phyloP scores from a whole-genome alignment of 2,797 vertebrate species.

The Enoplosus armatus region DNA sequence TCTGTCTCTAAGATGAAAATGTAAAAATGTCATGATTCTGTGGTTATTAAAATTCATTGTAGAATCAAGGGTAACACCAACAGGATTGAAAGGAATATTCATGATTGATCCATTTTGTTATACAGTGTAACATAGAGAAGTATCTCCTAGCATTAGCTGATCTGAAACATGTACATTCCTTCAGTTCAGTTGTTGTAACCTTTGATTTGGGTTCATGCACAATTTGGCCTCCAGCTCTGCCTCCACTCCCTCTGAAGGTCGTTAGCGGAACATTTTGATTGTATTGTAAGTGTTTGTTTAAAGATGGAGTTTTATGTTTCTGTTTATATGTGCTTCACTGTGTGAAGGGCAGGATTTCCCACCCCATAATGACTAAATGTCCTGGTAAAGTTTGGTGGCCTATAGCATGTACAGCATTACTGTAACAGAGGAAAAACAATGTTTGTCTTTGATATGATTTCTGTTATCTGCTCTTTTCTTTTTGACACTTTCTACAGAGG shows the following conservation, averaged over 20 bases:
- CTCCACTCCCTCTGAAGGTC: background rate
- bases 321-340: background rate
- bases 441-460: background rate
- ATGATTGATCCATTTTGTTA: background rate
- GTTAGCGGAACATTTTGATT: background rate
- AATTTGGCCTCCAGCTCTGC: background rate
- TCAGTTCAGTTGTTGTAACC: background rate
- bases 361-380: background rate
- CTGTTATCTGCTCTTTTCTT: conserved; percentile 1
- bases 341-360: background rate
- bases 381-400: background rate
- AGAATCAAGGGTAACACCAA: conserved; percentile 16
- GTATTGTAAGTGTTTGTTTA: background rate
- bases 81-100: conserved; percentile 10
- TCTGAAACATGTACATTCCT: background rate
- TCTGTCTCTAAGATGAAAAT: background rate
- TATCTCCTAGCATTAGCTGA: background rate
- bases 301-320: background rate
- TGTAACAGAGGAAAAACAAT: background rate
- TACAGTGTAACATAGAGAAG: background rate
- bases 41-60: conserved; percentile 10
- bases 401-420: background rate
- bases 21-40: background rate
- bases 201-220: background rate
- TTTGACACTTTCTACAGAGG: conserved; percentile 76